phyloP scores from a whole-genome alignment of 2,113 vertebrate genomes.

The Nothocercus julius region DNA sequence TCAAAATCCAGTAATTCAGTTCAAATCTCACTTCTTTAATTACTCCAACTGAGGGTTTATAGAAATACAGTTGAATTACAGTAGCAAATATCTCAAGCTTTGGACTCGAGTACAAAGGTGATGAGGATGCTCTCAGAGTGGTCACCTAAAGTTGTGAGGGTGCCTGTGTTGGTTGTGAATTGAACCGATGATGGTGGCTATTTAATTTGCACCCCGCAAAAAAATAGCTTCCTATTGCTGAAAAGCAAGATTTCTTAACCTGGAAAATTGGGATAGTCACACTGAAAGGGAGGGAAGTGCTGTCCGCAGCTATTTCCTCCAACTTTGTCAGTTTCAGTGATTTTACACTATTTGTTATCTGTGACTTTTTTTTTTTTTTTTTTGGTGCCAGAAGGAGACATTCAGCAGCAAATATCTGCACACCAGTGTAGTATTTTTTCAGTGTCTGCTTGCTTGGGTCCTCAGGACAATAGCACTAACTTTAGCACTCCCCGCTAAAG shows the following conservation, averaged over 20 bases:
- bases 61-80: neutral
- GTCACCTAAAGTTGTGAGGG: neutral
- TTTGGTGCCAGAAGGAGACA: neutral
- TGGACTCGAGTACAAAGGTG: neutral
- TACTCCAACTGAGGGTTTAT: neutral
- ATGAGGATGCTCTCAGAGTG: neutral
- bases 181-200: neutral
- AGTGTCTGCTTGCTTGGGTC: neutral
- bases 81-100: neutral
- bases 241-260: neutral
- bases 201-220: neutral
- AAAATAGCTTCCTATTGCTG: neutral
- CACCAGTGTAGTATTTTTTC: neutral
- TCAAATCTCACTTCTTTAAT: neutral
- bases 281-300: neutral
- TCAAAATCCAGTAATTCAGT: neutral
- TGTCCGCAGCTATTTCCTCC: neutral
- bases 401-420: neutral
- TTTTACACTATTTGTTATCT: neutral
- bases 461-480: neutral
- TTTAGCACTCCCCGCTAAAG: neutral
- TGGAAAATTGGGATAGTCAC: neutral
- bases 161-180: neutral
- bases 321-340: neutral
- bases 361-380: neutral